A percentile compares a stretch with the other conserved stretches of the same genome.
Evolutionary conservation across 23 tunicate genomes (phyloP).

Genomic region (Oikopleura vanhoeffeni): DNA sequence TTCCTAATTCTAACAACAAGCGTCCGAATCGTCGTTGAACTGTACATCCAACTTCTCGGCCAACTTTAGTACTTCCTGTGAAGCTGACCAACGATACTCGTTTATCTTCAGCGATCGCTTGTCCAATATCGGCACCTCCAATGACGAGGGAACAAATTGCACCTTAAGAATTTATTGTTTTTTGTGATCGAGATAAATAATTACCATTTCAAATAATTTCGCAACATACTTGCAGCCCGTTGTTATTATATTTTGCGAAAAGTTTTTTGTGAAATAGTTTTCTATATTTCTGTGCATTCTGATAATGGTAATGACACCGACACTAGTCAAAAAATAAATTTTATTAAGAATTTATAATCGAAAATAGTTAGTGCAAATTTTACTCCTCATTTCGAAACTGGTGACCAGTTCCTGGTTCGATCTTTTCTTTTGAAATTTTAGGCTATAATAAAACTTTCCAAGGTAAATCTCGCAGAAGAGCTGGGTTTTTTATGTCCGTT

Average conservation of each 20-base stretch:
- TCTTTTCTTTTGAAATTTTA: too few relatives aligned
- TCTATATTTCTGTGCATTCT: too few relatives aligned
- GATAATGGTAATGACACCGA: not conserved
- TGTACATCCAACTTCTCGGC: conserved; percentile 70
- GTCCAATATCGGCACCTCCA: conserved; percentile 78
- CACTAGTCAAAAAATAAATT: not conserved
- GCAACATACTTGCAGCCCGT: too few relatives aligned
- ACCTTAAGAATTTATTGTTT: conserved; percentile 40
- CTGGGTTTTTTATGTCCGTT: too few relatives aligned
- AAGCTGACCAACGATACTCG: conserved; percentile 53
- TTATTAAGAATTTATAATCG: too few relatives aligned
- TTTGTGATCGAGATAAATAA: not conserved
- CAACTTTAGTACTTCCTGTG: conserved; percentile 80
- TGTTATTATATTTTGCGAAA: too few relatives aligned
- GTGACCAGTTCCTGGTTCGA: too few relatives aligned
- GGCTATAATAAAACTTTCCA: too few relatives aligned
- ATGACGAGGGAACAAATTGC: conserved; percentile 58
- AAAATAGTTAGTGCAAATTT: too few relatives aligned
- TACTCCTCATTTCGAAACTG: too few relatives aligned
- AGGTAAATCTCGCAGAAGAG: too few relatives aligned
- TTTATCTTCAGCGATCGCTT: conserved; percentile 41
- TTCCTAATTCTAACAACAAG: conserved; percentile 49
- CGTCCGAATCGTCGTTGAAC: conserved; percentile 75
- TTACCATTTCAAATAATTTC: not conserved
- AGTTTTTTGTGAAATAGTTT: too few relatives aligned